Evolutionary conservation across 2,797 vertebrate species (phyloP).

Genomic region (Mallotus villosus): DNA sequence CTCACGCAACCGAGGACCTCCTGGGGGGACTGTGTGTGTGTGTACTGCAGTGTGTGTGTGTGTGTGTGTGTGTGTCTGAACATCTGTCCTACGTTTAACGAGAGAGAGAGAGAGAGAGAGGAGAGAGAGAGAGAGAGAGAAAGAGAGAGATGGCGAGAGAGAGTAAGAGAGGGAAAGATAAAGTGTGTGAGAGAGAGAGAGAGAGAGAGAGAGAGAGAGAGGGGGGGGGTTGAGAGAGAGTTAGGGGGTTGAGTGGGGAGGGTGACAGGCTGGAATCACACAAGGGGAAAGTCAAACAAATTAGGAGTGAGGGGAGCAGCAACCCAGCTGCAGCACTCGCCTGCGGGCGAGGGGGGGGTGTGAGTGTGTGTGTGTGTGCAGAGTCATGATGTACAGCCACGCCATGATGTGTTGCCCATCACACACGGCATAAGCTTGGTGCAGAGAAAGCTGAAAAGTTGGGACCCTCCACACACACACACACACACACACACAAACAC

Average conservation of each 20-base stretch:
- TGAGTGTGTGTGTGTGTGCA: constrained; percentile 25
- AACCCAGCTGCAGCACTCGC: constrained; percentile 45
- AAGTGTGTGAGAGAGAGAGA: background rate
- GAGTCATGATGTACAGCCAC: background rate
- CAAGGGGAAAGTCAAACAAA: constrained; percentile 34
- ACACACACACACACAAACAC: too few species aligned
- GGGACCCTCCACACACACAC: too few species aligned
- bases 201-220: background rate
- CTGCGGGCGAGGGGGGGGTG: background rate
- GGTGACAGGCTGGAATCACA: constrained; percentile 10
- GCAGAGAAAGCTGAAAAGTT: too few species aligned
- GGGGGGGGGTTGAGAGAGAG: background rate
- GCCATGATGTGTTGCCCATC: too few species aligned
- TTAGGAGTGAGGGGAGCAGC: constrained; percentile 40
- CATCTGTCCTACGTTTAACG: constrained; percentile 40
- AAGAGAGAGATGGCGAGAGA: background rate
- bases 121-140: background rate
- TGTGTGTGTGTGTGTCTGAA: constrained; percentile 13
- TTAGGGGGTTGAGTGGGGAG: constrained; percentile 22
- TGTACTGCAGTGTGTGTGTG: background rate
- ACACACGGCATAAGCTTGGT: too few species aligned
- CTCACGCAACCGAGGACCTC: background rate
- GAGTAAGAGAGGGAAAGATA: background rate
- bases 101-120: background rate
- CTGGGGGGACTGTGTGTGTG: background rate